These are phyloP conservation scores for Daphoenositta chrysoptera DNA, from an alignment of 2,113 vertebrate genomes.

Conservation along the genomic window DNA sequence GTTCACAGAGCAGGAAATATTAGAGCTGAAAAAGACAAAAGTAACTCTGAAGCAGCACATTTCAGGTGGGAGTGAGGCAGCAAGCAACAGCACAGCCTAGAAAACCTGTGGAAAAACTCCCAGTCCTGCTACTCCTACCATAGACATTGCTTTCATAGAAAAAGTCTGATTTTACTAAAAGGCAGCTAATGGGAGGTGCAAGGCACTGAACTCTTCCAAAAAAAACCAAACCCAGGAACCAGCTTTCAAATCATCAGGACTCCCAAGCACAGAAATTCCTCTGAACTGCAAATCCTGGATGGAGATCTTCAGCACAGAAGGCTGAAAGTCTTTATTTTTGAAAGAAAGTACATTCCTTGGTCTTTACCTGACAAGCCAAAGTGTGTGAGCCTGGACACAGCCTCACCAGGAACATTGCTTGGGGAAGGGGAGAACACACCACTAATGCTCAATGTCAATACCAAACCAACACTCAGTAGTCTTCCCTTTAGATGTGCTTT, in stretches of 20 bases:
- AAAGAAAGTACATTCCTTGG: background rate
- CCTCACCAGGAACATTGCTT: background rate
- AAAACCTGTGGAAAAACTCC: background rate
- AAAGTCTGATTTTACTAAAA: background rate
- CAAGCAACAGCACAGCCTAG: background rate
- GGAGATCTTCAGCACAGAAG: background rate
- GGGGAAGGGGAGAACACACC: background rate
- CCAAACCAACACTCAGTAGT: background rate
- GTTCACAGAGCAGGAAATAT: background rate
- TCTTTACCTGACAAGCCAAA: background rate
- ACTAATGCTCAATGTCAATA: background rate
- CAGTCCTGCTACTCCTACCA: background rate
- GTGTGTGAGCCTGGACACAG: background rate
- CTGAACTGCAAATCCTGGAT: background rate
- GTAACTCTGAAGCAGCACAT: background rate
- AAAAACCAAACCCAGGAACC: background rate
- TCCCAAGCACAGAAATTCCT: background rate
- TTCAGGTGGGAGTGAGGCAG: background rate
- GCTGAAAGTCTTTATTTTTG: fast-evolving
- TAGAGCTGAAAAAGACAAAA: background rate
- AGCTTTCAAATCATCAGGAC: background rate
- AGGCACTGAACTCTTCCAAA: background rate
- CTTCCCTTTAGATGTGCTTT: background rate
- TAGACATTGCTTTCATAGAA: background rate
- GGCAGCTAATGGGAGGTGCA: background rate